Evolutionary conservation across 2,888 invertebrate genomes (phyloP), one percentile per base, ranked within the genome.

Genomic region (Chorisops tibialis): DNA sequence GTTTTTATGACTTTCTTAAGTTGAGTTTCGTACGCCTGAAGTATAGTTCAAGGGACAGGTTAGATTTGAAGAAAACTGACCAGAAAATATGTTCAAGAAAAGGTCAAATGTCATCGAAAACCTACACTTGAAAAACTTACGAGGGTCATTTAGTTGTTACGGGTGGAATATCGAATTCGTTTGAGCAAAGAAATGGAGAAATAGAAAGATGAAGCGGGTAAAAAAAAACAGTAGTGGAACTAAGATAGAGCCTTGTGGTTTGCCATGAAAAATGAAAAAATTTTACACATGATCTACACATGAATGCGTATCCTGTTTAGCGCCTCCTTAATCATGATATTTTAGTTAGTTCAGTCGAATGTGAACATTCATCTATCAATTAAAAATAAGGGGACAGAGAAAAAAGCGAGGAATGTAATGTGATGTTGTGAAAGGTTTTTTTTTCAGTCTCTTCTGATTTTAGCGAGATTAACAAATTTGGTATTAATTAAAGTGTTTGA

Each of bases 241-340:
- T n/a, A 30, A 30, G 30, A 30, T 30, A 30, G 30, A 30, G 9
- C 30, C 30, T 50, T 51, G 19, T 37, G 24, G 41, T 51, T n/a
- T 2, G 30, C 30, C 30, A 30, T 41, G 60, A 9, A 7, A 30
- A 61, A 30, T 30, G 7, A 9, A 30, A 30, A 52, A 62, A 62
- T 62, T 62, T 62, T 62, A 62, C 62, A 62, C 62, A 62, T 62
- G 62, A 62, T 62, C 54, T 62, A 47, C 62, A 62, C 56, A 62
- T 62, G 62, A 62, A 62, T 58, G 58, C 50, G 62, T 48, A 62
- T 62, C 62, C 56, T 62, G 58, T 62, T 62, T 58, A 58, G 62
- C 62, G 62, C 62, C 62, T 58, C 58, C 62, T 58, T 43, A 62
- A 62, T 62, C 61, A 62, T 30, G 14, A 41, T 41, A 9, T 30